These are phyloP conservation scores for Brachystomella parvula DNA, from an alignment of 1,140 invertebrate species.

Conservation along the genomic window DNA sequence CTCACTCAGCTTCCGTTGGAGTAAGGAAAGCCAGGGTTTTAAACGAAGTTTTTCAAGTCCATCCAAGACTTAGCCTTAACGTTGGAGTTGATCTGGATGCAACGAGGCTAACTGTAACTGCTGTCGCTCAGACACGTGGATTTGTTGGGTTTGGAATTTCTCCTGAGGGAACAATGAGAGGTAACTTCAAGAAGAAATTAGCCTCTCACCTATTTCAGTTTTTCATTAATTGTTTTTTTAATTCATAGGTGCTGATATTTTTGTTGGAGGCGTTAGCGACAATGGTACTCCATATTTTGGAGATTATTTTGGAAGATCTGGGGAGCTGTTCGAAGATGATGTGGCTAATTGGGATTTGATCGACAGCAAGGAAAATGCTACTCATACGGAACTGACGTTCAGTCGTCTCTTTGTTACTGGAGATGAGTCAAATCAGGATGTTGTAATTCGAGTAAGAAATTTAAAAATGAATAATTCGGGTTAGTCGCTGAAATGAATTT, in stretches of 20 bases:
- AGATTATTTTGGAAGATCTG: constrained; percentile 17
- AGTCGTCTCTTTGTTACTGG: constrained; percentile 11
- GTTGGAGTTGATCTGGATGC: neutral
- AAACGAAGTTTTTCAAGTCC: neutral
- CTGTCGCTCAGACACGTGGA: constrained; percentile 1
- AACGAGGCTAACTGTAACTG: neutral
- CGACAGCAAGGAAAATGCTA: constrained; percentile 12
- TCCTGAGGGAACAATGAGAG: constrained; percentile 4
- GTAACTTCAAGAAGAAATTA: neutral
- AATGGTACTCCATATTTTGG: constrained; percentile 12
- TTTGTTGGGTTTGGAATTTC: constrained; percentile 19
- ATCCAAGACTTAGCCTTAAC: neutral
- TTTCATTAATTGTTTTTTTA: constrained; percentile 1
- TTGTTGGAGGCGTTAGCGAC: neutral
- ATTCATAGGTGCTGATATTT: constrained; percentile 8
- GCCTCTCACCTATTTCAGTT: neutral
- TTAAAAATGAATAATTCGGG: neutral
- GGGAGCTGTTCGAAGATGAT: neutral
- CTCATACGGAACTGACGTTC: constrained; percentile 11
- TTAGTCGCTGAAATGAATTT: neutral
- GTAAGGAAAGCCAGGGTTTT: neutral
- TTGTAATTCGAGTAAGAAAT: constrained; percentile 3
- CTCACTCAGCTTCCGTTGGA: too few relatives aligned
- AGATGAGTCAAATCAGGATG: neutral
- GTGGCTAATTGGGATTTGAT: constrained; percentile 1